Evolutionary conservation across 2,113 vertebrate species (phyloP), one percentile per base, ranked within the genome.

Genomic region (Maccullochella peelii): DNA sequence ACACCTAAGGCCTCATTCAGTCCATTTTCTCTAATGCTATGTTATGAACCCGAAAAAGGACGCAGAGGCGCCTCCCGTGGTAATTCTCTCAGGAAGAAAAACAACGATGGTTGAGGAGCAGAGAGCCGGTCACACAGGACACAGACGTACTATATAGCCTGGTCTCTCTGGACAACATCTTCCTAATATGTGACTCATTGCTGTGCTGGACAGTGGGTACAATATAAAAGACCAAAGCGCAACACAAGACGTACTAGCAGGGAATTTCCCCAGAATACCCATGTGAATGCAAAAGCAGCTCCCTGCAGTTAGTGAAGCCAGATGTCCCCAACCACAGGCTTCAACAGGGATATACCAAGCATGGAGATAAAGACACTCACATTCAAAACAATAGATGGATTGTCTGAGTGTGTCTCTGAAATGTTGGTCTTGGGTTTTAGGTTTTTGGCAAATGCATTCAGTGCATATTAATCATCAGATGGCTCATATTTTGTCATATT

Each of bases 211-310:
- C 57, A 38, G 72, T 47, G 80, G 73, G 69, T 77, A 57, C 72
- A 76, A 58, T 67, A 58, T 67, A 58, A 91, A 80, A 90, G 62
- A 86, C 68, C 71, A 83, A 82, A 87, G 58, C 49, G 62, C 61
- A 83, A 76, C 70, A 88, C 70, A 80, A 83, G 82, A 86, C 16
- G 44, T 38, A 58, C 72, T 62, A 77, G 80, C 79, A 82, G 88
- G 93, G 93, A 92, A 92, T 89, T 94, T 91, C 90, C 93, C 89
- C 44, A 63, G 50, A 80, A 91, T 82, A 80, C 77, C 75, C 90
- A 86, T 80, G 89, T 86, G 80, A 89, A 85, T 38, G 63, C 72
- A 82, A 73, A 88, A 79, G 79, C 84, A 83, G 58, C 66, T 87
- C 81, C 74, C 74, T 82, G 67, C 76, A 88, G 88, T 92, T 88